Percentiles rank a stretch among this genome's conserved stretches.
phyloP scores from a whole-genome alignment of 2,797 vertebrate species.

The Smutsia temminckii region DNA sequence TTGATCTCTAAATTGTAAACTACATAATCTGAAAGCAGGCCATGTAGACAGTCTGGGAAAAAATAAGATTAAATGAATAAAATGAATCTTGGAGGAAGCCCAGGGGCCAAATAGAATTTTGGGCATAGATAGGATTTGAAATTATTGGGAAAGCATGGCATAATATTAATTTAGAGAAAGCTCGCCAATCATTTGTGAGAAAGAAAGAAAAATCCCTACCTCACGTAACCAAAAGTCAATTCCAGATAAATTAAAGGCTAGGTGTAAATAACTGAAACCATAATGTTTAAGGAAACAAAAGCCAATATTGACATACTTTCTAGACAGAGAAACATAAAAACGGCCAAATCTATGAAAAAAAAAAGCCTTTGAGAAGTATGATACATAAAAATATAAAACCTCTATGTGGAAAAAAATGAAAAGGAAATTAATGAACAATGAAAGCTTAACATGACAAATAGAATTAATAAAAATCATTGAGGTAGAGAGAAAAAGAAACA shows the following conservation, averaged over 20 bases:
- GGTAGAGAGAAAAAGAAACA: not conserved
- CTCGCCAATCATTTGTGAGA: not conserved
- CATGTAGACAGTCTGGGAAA: not conserved
- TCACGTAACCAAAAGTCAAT: conserved; percentile 1
- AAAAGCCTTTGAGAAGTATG: not conserved
- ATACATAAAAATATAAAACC: conserved; percentile 2
- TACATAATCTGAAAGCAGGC: conserved; percentile 7
- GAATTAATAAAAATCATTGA: not conserved
- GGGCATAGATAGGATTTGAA: not conserved
- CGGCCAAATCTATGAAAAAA: not conserved
- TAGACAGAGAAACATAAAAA: not conserved
- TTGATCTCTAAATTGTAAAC: not conserved
- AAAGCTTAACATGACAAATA: not conserved
- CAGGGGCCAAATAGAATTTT: not conserved
- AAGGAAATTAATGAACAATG: not conserved
- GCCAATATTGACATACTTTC: not conserved
- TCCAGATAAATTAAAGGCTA: conserved; percentile 11
- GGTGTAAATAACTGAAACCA: not conserved
- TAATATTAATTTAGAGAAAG: not conserved
- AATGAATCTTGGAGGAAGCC: not conserved
- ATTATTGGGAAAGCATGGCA: not conserved
- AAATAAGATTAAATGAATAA: not conserved
- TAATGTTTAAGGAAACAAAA: conserved; percentile 35
- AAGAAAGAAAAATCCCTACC: not conserved
- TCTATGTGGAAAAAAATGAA: not conserved